A percentile compares a stretch with the other conserved stretches of the same genome.
Conservation (phyloP, 2,888 invertebrate species). For the Laothoe populi region DNA sequence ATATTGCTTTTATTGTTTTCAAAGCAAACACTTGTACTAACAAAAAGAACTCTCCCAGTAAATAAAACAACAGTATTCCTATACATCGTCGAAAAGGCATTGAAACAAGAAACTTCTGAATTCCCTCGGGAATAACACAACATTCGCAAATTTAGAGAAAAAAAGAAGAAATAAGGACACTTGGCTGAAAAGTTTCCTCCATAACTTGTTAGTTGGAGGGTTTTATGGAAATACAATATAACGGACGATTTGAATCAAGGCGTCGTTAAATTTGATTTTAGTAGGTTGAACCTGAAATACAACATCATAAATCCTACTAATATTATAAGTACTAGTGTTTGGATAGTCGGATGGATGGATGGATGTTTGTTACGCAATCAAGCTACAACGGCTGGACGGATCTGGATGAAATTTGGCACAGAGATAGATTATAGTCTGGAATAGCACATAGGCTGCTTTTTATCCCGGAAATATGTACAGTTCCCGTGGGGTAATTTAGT, state of each 20-base stretch:
- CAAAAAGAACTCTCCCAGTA: conserved; percentile 36
- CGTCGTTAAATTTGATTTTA: not conserved
- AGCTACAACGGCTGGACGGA: too few relatives aligned
- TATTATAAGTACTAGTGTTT: too few relatives aligned
- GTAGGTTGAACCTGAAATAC: too few relatives aligned
- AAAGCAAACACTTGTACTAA: conserved; percentile 15
- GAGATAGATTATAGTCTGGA: too few relatives aligned
- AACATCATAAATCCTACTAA: too few relatives aligned
- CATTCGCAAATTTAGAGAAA: conserved; percentile 65
- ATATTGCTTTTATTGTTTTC: conserved; percentile 9
- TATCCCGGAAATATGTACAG: too few relatives aligned
- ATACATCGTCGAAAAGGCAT: conserved; percentile 59
- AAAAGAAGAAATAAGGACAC: conserved; percentile 51
- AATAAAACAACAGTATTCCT: conserved; percentile 57
- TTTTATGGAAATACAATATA: conserved; percentile 64
- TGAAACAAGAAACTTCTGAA: conserved; percentile 63
- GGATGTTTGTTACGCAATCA: too few relatives aligned
- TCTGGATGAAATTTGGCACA: too few relatives aligned
- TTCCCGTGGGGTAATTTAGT: too few relatives aligned
- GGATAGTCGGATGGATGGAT: too few relatives aligned
- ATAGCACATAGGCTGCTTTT: too few relatives aligned
- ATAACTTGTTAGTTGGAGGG: conserved; percentile 63
- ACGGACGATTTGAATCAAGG: conserved; percentile 40
- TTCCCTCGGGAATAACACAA: conserved; percentile 60
- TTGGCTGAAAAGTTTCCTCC: conserved; percentile 54